phyloP scores from a whole-genome alignment of 2,797 vertebrate genomes.

The Phoxinus dragarum region DNA sequence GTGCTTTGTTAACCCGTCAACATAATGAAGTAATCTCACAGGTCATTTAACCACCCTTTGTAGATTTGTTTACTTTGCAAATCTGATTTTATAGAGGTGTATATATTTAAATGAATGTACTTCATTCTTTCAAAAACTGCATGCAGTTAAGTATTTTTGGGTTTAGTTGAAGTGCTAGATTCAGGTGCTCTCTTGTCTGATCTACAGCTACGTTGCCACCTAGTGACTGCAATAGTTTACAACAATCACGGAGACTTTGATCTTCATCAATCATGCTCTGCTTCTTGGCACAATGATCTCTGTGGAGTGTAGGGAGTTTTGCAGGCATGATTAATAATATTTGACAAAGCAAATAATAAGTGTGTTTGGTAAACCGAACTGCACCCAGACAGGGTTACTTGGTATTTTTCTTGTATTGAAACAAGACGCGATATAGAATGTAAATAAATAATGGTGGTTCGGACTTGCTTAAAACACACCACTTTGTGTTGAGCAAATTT shows the following conservation, averaged over 20 bases:
- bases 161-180: not conserved
- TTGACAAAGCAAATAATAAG: conserved; percentile 5
- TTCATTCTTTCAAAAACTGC: not conserved
- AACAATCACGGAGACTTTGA: not conserved
- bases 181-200: not conserved
- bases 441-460: conserved; percentile 27
- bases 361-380: conserved; percentile 50
- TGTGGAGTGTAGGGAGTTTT: not conserved
- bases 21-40: conserved; percentile 5
- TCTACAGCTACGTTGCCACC: conserved; percentile 46
- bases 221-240: conserved; percentile 44
- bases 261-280: not conserved
- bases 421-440: conserved; percentile 26
- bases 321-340: not conserved
- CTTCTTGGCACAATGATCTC: not conserved
- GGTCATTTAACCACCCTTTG: conserved; percentile 9
- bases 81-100: not conserved
- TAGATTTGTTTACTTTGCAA: conserved; percentile 4
- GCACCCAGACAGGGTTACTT: conserved; percentile 19
- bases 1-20: not conserved
- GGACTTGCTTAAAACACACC: conserved; percentile 14
- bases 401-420: conserved; percentile 56
- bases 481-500: conserved; percentile 15
- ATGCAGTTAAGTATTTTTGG: not conserved
- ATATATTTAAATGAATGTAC: conserved; percentile 20